Conservation (phyloP, 1,140 invertebrate species). For the Pseudomyrmex dendroicus region DNA sequence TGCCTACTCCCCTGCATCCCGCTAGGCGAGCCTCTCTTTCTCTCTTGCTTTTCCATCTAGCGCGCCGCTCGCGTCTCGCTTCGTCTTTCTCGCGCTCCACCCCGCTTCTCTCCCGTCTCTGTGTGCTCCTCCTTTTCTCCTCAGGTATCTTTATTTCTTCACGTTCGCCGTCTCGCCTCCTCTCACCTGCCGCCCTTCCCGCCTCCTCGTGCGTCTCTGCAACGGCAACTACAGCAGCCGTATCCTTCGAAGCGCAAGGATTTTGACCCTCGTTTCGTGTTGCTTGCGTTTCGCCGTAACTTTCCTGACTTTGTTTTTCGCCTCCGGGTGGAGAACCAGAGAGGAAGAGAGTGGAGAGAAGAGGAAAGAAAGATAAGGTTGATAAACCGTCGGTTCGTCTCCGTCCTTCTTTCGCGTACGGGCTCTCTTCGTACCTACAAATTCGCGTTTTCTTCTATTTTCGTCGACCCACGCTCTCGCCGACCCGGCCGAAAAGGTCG, state of each 20-base stretch:
- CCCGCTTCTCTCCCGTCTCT: slow-evolving; percentile 48
- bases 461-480: slow-evolving; percentile 54
- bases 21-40: slow-evolving; percentile 55
- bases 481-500: slow-evolving; percentile 48
- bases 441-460: slow-evolving; percentile 70
- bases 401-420: slow-evolving; percentile 43
- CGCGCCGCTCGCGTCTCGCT: slow-evolving; percentile 48
- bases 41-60: slow-evolving; percentile 37
- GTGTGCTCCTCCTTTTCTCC: slow-evolving; percentile 45
- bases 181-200: slow-evolving; percentile 37
- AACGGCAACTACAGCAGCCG: slow-evolving; percentile 61
- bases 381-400: slow-evolving; percentile 71
- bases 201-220: slow-evolving; percentile 49
- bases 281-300: slow-evolving; percentile 84
- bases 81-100: slow-evolving; percentile 54
- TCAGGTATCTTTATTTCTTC: slow-evolving; percentile 48
- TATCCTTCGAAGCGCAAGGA: slow-evolving; percentile 83
- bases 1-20: slow-evolving; percentile 43
- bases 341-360: slow-evolving; percentile 49
- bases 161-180: slow-evolving; percentile 7
- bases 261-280: slow-evolving; percentile 85
- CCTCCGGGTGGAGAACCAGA: slow-evolving; percentile 73
- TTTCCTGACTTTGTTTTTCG: slow-evolving; percentile 84
- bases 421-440: slow-evolving; percentile 55
- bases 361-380: slow-evolving; percentile 69